These are phyloP conservation scores for Nezara viridula DNA, from an alignment of 2,888 invertebrate species.

Conservation along the genomic window DNA sequence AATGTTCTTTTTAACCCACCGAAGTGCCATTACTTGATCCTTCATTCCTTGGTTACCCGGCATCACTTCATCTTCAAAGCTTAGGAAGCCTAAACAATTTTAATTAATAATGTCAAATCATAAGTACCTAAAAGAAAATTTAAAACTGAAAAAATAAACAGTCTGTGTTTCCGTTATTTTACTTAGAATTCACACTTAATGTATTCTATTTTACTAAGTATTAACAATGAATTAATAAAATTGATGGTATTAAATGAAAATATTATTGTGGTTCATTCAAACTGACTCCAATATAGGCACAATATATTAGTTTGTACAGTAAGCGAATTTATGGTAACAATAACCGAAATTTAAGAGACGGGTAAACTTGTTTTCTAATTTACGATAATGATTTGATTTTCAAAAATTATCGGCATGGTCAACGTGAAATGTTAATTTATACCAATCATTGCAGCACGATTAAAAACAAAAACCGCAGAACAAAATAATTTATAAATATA, in stretches of 20 bases:
- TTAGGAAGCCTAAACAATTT: neutral
- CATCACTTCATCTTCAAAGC: conserved; percentile 51
- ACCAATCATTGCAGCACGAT: no score
- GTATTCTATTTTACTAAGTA: neutral
- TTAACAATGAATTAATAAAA: neutral
- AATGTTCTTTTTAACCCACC: conserved; percentile 42
- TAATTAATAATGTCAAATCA: neutral
- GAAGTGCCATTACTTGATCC: conserved; percentile 46
- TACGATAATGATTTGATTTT: no score
- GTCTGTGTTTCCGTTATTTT: neutral
- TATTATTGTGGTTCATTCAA: neutral
- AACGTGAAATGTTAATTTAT: no score
- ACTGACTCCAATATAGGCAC: no score
- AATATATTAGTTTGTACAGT: no score
- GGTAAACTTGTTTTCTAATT: no score
- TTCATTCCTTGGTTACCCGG: conserved; percentile 50
- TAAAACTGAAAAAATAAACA: neutral
- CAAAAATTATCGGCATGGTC: no score
- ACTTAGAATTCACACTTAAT: neutral
- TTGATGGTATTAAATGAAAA: neutral
- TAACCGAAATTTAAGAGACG: no score
- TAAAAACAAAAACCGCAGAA: no score
- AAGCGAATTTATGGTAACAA: no score
- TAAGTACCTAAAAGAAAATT: no score
- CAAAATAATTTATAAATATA: no score